Evolutionary conservation across 35 echinoderm and acorn worm genomes (phyloP).

Genomic region (Chiridota heheva): DNA sequence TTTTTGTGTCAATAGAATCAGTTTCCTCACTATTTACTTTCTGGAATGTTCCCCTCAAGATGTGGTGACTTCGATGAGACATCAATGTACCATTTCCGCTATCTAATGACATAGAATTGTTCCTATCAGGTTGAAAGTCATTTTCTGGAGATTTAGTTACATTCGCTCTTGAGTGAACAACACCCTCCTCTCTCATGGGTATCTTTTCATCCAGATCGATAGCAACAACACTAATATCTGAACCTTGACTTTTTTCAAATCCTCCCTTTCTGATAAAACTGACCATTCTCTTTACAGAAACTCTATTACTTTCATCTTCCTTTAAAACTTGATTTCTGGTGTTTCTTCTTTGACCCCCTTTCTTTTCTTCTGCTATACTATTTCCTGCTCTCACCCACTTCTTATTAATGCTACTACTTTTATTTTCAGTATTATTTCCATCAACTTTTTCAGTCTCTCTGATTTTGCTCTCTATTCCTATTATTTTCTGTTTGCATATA

Average conservation of each 20-base stretch:
- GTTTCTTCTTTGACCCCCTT: neutral
- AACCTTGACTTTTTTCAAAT: too few relatives aligned
- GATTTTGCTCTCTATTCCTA: neutral
- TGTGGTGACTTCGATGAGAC: too few relatives aligned
- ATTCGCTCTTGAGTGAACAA: neutral
- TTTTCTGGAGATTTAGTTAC: neutral
- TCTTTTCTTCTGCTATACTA: neutral
- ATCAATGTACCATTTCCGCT: neutral
- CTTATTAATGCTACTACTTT: neutral
- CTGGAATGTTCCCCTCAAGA: too few relatives aligned
- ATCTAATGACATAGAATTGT: neutral
- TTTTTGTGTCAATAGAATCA: too few relatives aligned
- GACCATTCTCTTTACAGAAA: conserved; percentile 41
- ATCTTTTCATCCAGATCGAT: neutral
- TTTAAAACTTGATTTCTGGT: neutral
- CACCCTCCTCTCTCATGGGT: neutral
- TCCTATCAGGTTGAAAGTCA: neutral
- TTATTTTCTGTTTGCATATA: conserved; percentile 2
- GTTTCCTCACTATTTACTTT: too few relatives aligned
- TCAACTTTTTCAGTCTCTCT: conserved; percentile 16
- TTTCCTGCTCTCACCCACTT: too few relatives aligned
- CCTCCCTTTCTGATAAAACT: conserved; percentile 45
- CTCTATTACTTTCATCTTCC: neutral
- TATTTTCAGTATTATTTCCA: conserved; percentile 14
- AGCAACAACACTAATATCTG: too few relatives aligned